Conservation (phyloP, 2,113 vertebrate genomes). For the Prolemur simus region DNA sequence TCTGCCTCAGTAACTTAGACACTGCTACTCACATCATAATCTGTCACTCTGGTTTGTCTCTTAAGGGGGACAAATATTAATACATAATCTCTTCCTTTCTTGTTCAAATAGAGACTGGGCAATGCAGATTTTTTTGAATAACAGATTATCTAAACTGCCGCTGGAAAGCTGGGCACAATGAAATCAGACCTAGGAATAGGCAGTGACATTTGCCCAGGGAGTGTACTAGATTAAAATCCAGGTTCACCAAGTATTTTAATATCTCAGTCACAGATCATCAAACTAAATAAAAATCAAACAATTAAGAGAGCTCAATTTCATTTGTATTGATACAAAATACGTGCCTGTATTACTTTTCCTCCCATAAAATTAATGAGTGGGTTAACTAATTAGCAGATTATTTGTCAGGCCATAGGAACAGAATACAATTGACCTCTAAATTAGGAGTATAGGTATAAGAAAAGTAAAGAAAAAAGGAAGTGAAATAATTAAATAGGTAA, state of each 20-base stretch:
- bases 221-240: constrained; percentile 28
- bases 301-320: not conserved
- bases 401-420: not conserved
- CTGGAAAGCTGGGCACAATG: constrained; percentile 53
- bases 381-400: not conserved
- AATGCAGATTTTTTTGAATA: constrained; percentile 65
- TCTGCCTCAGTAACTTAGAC: constrained; percentile 61
- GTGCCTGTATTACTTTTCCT: not conserved
- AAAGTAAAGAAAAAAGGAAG: not conserved
- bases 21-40: constrained; percentile 54
- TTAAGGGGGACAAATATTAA: constrained; percentile 68
- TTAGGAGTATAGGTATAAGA: constrained; percentile 7
- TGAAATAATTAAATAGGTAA: not conserved
- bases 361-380: not conserved
- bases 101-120: constrained; percentile 80
- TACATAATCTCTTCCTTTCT: constrained; percentile 74
- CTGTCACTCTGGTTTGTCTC: constrained; percentile 70
- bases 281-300: not conserved
- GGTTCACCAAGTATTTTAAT: not conserved
- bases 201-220: not conserved
- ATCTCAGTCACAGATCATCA: constrained; percentile 35
- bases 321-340: not conserved
- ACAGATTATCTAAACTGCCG: constrained; percentile 73
- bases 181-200: constrained; percentile 68
- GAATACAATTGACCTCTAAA: not conserved